Evolutionary conservation across 92 coral and sea anemone genomes (phyloP).

Genomic region (Heliopora coerulea): DNA sequence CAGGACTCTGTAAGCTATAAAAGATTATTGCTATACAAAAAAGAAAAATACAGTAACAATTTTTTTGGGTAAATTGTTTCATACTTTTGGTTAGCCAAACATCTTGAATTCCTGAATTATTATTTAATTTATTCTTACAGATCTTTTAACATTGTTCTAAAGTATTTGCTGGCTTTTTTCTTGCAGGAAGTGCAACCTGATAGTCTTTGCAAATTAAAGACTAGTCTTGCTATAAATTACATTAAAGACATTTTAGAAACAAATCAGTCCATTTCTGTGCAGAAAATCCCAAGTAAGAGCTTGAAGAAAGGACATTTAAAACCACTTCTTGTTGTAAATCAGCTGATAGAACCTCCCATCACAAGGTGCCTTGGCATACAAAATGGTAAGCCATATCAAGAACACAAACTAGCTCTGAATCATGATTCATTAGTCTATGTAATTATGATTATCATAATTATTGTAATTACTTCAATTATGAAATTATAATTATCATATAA

Average conservation of each 20-base stretch:
- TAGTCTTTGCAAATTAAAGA: constrained; percentile 31
- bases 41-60: too few species aligned
- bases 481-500: too few species aligned
- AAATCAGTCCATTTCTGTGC: not conserved
- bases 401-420: too few species aligned
- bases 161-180: too few species aligned
- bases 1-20: not conserved
- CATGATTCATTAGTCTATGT: too few species aligned
- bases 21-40: not conserved
- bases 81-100: too few species aligned
- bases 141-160: too few species aligned
- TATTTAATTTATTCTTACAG: too few species aligned
- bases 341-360: not conserved
- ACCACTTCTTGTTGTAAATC: constrained; percentile 8
- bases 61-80: too few species aligned
- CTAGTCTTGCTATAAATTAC: constrained; percentile 20
- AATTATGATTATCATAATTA: too few species aligned
- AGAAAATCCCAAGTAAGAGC: not conserved
- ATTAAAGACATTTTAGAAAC: constrained; percentile 10
- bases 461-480: too few species aligned
- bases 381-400: constrained; percentile 9
- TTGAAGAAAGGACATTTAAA: constrained; percentile 7
- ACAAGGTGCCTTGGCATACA: constrained; percentile 27
- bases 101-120: too few species aligned
- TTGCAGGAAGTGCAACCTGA: constrained; percentile 27